Percentiles rank a stretch among this genome's conserved stretches.
Conservation (phyloP, 2,888 invertebrate genomes). For the Dexiosoma caninum region DNA sequence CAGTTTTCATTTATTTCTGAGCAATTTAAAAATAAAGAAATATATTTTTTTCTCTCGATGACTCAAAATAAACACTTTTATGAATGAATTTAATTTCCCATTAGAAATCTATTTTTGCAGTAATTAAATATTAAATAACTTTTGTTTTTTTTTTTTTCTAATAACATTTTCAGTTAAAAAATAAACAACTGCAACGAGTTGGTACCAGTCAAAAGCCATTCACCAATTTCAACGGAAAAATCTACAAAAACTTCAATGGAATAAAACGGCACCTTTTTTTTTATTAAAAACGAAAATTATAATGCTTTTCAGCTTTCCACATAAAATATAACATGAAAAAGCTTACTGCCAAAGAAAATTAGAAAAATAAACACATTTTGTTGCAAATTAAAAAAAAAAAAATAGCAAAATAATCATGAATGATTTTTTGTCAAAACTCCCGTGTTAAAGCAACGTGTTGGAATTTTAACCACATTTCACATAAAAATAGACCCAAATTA, state of each 20-base stretch:
- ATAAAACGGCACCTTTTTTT: conserved; percentile 13
- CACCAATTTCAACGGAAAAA: conserved; percentile 28
- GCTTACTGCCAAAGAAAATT: conserved; percentile 4
- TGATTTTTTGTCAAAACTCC: conserved; percentile 21
- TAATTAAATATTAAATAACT: conserved; percentile 9
- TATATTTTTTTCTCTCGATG: not conserved
- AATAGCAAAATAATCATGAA: conserved; percentile 35
- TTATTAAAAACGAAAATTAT: not conserved
- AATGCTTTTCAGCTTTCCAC: not conserved
- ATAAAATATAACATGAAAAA: not conserved
- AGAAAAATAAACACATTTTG: conserved; percentile 1
- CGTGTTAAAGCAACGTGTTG: conserved; percentile 60
- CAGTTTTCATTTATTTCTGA: too few species aligned
- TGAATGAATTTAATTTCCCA: conserved; percentile 23
- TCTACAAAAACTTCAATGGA: conserved; percentile 5
- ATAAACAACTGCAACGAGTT: not conserved
- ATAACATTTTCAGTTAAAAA: conserved; percentile 23
- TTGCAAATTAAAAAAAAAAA: not conserved
- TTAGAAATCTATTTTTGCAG: conserved; percentile 11
- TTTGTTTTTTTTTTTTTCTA: not conserved
- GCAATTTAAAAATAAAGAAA: not conserved
- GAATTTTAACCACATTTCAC: conserved; percentile 44
- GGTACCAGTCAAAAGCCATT: conserved; percentile 41
- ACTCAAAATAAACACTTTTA: not conserved
- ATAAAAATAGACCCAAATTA: not conserved